These are phyloP conservation scores for Machimus rusticus DNA, from an alignment of 2,888 invertebrate genomes.

Conservation along the genomic window DNA sequence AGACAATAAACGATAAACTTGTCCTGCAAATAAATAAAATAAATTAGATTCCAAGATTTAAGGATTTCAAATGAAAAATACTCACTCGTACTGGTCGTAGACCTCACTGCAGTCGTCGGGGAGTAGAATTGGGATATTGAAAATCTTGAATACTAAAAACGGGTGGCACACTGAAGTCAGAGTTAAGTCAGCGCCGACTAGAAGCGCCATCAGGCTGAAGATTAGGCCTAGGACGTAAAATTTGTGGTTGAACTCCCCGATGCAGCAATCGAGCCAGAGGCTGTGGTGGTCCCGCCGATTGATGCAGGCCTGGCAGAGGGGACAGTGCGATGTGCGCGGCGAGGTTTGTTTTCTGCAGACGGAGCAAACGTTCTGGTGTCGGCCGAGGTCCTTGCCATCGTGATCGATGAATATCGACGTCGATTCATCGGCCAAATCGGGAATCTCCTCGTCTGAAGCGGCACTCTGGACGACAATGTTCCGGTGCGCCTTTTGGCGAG, in stretches of 20 bases:
- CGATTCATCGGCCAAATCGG: constrained; percentile 57
- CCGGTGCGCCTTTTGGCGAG: constrained; percentile 54
- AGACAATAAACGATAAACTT: constrained; percentile 67
- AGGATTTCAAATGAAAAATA: not conserved
- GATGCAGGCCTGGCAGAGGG: constrained; percentile 82
- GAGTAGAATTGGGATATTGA: constrained; percentile 68
- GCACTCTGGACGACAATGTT: constrained; percentile 57
- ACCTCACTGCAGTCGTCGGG: constrained; percentile 87
- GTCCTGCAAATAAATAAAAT: constrained; percentile 66
- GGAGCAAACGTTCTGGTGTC: constrained; percentile 65
- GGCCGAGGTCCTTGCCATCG: constrained; percentile 52
- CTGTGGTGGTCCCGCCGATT: constrained; percentile 81
- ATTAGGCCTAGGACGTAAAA: constrained; percentile 76
- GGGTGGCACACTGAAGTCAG: constrained; percentile 90
- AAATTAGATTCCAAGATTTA: too few relatives aligned
- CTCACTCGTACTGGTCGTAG: constrained; percentile 80
- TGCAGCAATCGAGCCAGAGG: constrained; percentile 85
- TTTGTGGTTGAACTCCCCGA: constrained; percentile 79
- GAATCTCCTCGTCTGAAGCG: constrained; percentile 56
- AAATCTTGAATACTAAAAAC: constrained; percentile 60
- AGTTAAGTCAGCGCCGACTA: constrained; percentile 81
- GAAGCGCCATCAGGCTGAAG: constrained; percentile 71
- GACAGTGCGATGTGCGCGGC: constrained; percentile 81
- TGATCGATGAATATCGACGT: constrained; percentile 55
- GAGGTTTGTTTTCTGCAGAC: constrained; percentile 69